Evolutionary conservation across 2,888 invertebrate genomes (phyloP), one percentile per base, ranked within the genome.

Genomic region (Sinohyriopsis cumingii): DNA sequence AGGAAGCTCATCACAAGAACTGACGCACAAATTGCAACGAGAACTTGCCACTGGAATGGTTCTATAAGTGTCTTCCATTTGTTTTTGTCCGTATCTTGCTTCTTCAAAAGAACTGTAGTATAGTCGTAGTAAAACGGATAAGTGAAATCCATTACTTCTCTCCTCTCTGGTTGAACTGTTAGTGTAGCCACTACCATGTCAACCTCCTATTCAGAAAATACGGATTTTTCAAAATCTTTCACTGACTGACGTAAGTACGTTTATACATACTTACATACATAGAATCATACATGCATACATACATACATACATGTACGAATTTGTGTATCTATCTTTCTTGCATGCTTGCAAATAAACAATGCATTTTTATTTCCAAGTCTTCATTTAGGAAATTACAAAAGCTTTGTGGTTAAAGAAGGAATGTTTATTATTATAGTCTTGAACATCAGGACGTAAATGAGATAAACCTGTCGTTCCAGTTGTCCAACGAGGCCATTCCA

Each of bases 121-220:
- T 76, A 76, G 65, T 84, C 84, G 45, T 76, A 79, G 70, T 69
- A 78, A 67, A 78, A 97, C 0, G 97, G 96, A 0, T 96, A 95
- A 4, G 96, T 94, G 84, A 95, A 97, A 88, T 97, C 97, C 2
- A 97, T 94, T 0, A 95, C 95, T 89, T 95, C 95, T 86, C 96
- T 95, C 56, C 95, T 92, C 78, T 96, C 96, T 0, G 96, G 95
- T 5, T 96, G 96, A 95, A 96, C 96, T 12, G 95, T 95, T 56
- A 96, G 89, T 0, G 96, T 94, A 0, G 95, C 94, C 1, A 96
- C 92, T 0, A 94, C 94, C 63, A 97, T 92, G 86, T 97, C 97
- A 0, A 94, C 95, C 87, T 95, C 94, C 95, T 95, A 45, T 45
- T 12, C 12, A 45, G 45, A 18, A 45, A 55, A 15, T n/a, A 33